A percentile compares a stretch with the other conserved stretches of the same genome.
Evolutionary conservation across 2,113 vertebrate species (phyloP).

Genomic region (Engystomops pustulosus): DNA sequence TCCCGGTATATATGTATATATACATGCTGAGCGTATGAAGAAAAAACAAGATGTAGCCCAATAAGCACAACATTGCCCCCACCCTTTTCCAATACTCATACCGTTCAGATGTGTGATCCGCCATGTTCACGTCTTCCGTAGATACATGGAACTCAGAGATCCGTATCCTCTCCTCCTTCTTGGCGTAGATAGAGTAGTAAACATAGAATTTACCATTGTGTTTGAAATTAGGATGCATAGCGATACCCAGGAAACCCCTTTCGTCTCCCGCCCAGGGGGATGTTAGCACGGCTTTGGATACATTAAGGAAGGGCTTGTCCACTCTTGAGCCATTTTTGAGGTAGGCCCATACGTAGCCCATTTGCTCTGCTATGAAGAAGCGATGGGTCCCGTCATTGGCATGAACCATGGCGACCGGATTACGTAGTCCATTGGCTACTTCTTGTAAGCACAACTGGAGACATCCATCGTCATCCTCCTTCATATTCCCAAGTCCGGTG

Average conservation of each 20-base stretch:
- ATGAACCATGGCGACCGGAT: slow-evolving; percentile 82
- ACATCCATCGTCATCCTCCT: slow-evolving; percentile 74
- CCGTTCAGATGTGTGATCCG: slow-evolving; percentile 81
- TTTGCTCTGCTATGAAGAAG: slow-evolving; percentile 82
- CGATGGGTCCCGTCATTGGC: slow-evolving; percentile 80
- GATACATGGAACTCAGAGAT: slow-evolving; percentile 79
- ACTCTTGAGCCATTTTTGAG: slow-evolving; percentile 77
- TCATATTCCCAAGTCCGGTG: slow-evolving; percentile 72
- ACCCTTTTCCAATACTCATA: slow-evolving; percentile 51
- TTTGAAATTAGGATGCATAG: slow-evolving; percentile 75
- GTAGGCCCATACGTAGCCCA: slow-evolving; percentile 81
- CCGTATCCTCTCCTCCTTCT: slow-evolving; percentile 77
- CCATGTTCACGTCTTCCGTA: slow-evolving; percentile 73
- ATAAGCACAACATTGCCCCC: background rate
- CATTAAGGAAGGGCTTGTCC: slow-evolving; percentile 81
- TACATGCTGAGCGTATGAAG: too few relatives aligned
- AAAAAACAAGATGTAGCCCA: too few relatives aligned
- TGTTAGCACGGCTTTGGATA: slow-evolving; percentile 77
- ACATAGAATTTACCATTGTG: slow-evolving; percentile 77
- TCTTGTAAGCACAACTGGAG: slow-evolving; percentile 81
- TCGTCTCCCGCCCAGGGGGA: slow-evolving; percentile 81
- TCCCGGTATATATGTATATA: too few relatives aligned
- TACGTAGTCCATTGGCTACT: slow-evolving; percentile 78
- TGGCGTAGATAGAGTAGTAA: slow-evolving; percentile 79
- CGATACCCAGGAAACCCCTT: slow-evolving; percentile 81